Evolutionary conservation across 2,113 vertebrate genomes (phyloP).

Genomic region (Cromileptes altivelis): DNA sequence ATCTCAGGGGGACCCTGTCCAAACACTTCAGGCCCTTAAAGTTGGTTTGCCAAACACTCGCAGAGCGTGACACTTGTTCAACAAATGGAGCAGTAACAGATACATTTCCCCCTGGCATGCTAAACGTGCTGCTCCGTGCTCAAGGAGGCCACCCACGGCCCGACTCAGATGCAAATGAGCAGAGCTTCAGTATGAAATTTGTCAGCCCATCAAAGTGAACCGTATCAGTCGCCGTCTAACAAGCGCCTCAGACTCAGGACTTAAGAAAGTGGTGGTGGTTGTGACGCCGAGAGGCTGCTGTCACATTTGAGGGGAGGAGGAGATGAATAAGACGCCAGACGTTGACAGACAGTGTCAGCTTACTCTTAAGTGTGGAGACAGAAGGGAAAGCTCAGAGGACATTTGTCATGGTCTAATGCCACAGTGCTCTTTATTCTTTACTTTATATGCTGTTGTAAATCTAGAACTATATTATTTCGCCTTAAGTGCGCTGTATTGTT

Average conservation of each 20-base stretch:
- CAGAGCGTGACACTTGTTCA: conserved; percentile 19
- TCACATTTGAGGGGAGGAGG: conserved; percentile 30
- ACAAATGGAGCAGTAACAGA: conserved; percentile 21
- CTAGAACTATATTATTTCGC: background rate
- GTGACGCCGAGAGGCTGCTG: conserved; percentile 14
- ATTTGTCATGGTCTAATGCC: conserved; percentile 10
- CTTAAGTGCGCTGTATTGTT: background rate
- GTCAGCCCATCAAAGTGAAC: conserved; percentile 45
- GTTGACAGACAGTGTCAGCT: conserved; percentile 25
- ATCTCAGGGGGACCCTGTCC: conserved; percentile 31
- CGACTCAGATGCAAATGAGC: conserved; percentile 42
- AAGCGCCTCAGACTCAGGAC: conserved; percentile 11
- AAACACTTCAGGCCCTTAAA: conserved; percentile 20
- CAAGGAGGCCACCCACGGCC: background rate
- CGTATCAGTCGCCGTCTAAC: conserved; percentile 16
- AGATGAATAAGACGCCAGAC: conserved; percentile 10
- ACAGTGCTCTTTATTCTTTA: background rate
- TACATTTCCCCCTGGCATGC: background rate
- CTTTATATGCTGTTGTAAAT: conserved; percentile 14
- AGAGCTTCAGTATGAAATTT: conserved; percentile 28
- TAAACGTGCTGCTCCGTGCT: background rate
- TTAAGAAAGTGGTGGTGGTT: conserved; percentile 10
- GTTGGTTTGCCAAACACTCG: conserved; percentile 4
- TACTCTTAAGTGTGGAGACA: conserved; percentile 15
- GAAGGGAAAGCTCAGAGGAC: conserved; percentile 17